phyloP scores from a whole-genome alignment of 2,113 vertebrate species.

The Vidua chalybeata region DNA sequence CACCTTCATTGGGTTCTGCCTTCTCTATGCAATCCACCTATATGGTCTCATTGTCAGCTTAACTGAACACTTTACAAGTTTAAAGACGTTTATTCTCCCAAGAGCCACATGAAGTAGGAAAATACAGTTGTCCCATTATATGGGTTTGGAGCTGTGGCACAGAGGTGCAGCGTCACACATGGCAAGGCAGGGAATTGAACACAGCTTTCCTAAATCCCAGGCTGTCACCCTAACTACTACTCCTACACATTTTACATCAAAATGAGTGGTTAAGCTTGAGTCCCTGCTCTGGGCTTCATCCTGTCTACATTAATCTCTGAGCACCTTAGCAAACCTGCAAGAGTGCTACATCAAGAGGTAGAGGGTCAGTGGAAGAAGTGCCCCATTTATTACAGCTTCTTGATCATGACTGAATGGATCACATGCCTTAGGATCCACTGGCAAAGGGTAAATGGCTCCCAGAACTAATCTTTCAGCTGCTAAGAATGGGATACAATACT shows the following conservation, averaged over 20 bases:
- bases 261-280: background rate
- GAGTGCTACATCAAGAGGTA: background rate
- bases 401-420: background rate
- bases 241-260: background rate
- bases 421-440: background rate
- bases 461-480: background rate
- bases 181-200: background rate
- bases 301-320: background rate
- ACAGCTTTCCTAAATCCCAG: conserved; percentile 10
- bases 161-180: background rate
- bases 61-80: conserved; percentile 3
- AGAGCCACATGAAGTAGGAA: conserved; percentile 5
- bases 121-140: conserved; percentile 21
- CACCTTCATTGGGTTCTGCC: background rate
- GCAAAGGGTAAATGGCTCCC: background rate
- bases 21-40: background rate
- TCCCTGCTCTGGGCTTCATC: background rate
- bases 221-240: conserved; percentile 3
- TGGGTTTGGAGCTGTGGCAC: background rate
- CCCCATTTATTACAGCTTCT: background rate
- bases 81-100: conserved; percentile 31
- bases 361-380: background rate
- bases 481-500: background rate
- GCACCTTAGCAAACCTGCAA: background rate
- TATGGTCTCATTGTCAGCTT: conserved; percentile 17